Evolutionary conservation across 2,113 vertebrate species (phyloP).

Genomic region (Picathartes gymnocephalus): DNA sequence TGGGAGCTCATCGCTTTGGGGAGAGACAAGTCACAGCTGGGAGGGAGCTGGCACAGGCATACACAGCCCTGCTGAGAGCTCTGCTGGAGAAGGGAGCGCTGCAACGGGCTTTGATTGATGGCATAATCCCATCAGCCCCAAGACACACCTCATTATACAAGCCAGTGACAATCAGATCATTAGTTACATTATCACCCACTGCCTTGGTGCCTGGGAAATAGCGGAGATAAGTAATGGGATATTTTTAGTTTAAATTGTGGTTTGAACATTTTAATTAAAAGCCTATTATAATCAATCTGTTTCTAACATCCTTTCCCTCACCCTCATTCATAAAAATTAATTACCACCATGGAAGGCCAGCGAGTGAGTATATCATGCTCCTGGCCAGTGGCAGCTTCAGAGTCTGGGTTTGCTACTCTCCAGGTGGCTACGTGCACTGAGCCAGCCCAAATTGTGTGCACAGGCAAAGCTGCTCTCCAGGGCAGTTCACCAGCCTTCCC

Average conservation of each 20-base stretch:
- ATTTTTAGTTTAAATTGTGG: constrained; percentile 27
- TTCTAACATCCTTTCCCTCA: background rate
- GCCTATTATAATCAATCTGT: constrained; percentile 3
- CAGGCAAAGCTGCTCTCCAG: background rate
- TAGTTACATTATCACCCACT: background rate
- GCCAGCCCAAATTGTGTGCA: background rate
- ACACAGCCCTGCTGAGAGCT: background rate
- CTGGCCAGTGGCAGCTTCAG: background rate
- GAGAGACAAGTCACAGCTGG: background rate
- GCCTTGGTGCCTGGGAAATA: background rate
- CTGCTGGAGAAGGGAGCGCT: background rate
- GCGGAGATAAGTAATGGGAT: background rate
- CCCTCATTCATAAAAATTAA: constrained; percentile 2
- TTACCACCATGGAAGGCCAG: background rate
- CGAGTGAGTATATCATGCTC: background rate
- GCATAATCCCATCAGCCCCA: background rate
- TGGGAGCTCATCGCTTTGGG: background rate
- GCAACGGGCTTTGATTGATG: background rate
- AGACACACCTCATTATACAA: background rate
- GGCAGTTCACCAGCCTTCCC: background rate
- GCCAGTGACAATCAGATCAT: background rate
- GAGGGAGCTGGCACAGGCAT: background rate
- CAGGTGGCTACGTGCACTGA: fast-evolving
- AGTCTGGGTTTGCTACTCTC: background rate
- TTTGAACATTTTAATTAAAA: constrained; percentile 33